These are phyloP conservation scores for Sturnus vulgaris DNA, from an alignment of 2,113 vertebrate species.

Conservation along the genomic window DNA sequence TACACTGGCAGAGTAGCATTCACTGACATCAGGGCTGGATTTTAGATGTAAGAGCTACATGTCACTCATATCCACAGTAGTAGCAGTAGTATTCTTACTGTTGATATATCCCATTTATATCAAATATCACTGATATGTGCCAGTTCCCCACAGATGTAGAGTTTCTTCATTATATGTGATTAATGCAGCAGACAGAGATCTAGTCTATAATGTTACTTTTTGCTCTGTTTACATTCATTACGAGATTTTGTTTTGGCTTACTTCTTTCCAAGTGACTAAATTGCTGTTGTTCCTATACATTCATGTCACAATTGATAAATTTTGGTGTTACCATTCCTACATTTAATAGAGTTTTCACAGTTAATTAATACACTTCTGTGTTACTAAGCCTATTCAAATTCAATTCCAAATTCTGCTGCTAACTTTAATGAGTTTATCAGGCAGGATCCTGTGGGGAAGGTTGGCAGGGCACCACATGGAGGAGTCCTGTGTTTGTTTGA, in stretches of 20 bases:
- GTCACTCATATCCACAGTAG: background rate
- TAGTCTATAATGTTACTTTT: background rate
- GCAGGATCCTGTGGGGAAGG: background rate
- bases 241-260: background rate
- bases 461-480: background rate
- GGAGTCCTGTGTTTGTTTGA: background rate
- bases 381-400: background rate
- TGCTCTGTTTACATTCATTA: background rate
- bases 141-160: background rate
- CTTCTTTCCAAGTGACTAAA: background rate
- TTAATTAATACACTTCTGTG: constrained; percentile 1
- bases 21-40: background rate
- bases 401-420: background rate
- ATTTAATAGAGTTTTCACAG: background rate
- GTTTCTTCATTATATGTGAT: background rate
- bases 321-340: background rate
- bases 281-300: background rate
- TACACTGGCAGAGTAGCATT: background rate
- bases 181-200: background rate
- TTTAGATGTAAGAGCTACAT: background rate
- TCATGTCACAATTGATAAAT: background rate
- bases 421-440: background rate
- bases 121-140: background rate
- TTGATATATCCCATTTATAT: background rate
- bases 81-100: background rate